Evolutionary conservation across 2,113 vertebrate genomes (phyloP), one percentile per base, ranked within the genome.

Genomic region (Athene cunicularia): DNA sequence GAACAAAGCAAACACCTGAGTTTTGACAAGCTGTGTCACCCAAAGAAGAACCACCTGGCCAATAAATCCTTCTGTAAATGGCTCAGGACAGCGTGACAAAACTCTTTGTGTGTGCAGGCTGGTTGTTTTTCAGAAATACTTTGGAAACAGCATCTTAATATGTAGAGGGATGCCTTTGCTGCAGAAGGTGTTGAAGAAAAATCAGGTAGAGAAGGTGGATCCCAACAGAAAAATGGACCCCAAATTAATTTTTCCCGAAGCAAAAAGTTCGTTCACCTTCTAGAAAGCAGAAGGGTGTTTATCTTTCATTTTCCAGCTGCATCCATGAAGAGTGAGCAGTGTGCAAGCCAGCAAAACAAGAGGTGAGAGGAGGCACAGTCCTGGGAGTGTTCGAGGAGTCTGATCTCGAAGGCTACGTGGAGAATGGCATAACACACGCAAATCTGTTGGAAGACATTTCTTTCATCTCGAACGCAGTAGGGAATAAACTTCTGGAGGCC

Each of bases 401-500:
- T 11, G 27, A 14, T 79, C 53, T 11, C 49, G 35, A 52, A 16
- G 53, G 33, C 58, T 7, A 1, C 3, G 12, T 26, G 47, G 15
- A 45, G 63, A 77, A 3, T 16, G 30, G 50, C 50, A 4, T 37
- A 37, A 62, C 5, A 1, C 33, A 9, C 6, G 14, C 17, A 88
- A 52, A 43, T 15, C 45, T 71, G 45, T 6, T n/a, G 50, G 45
- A 47, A 52, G 53, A 49, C 59, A n/a, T 74, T 81, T 39, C 45
- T 66, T 35, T 80, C 3, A 0, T 20, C 87, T 62, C 41, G 8
- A 20, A 19, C 8, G 2, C 23, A 10, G 5, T 5, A 1, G 4
- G 71, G 77, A 87, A 71, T 75, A 26, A 87, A 91, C 17, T 84
- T 28, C 77, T 87, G 70, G 52, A 26, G 66, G 66, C 45, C 43